Percentiles rank a stretch among this genome's conserved stretches.
phyloP scores from a whole-genome alignment of 2,113 vertebrate species.

The Leptocoma aspasia region DNA sequence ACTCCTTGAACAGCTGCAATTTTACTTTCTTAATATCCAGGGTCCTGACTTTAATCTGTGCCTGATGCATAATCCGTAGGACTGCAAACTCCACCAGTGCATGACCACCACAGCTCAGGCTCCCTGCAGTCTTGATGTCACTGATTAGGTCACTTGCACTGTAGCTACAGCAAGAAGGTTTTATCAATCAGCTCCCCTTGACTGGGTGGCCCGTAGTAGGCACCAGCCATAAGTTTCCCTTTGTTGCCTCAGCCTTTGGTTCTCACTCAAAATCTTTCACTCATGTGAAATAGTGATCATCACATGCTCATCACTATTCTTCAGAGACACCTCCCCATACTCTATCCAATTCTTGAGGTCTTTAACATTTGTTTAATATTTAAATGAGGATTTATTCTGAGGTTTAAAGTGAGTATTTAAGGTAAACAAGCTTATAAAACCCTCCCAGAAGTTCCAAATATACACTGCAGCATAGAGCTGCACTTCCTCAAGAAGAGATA shows the following conservation, averaged over 20 bases:
- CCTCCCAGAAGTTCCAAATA: not conserved
- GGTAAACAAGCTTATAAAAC: not conserved
- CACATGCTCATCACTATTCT: not conserved
- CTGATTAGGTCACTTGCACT: not conserved
- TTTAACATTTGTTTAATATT: not conserved
- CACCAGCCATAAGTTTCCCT: not conserved
- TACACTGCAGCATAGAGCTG: not conserved
- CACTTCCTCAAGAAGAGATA: not conserved
- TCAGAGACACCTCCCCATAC: not conserved
- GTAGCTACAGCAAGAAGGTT: not conserved
- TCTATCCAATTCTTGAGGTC: not conserved
- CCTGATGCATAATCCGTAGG: not conserved
- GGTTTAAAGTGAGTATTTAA: not conserved
- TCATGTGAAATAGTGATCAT: not conserved
- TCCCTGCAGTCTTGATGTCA: not conserved
- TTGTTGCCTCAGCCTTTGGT: not conserved
- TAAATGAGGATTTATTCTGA: not conserved
- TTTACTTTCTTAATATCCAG: not conserved
- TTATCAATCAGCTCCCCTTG: not conserved
- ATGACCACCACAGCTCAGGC: not conserved
- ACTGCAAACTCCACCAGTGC: not conserved
- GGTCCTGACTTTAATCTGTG: not conserved
- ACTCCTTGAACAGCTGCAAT: not conserved
- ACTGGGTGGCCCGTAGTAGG: not conserved
- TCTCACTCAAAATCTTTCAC: not conserved